Evolutionary conservation across 2,888 invertebrate genomes (phyloP), one percentile per base, ranked within the genome.

Genomic region (Isoperla grammatica): DNA sequence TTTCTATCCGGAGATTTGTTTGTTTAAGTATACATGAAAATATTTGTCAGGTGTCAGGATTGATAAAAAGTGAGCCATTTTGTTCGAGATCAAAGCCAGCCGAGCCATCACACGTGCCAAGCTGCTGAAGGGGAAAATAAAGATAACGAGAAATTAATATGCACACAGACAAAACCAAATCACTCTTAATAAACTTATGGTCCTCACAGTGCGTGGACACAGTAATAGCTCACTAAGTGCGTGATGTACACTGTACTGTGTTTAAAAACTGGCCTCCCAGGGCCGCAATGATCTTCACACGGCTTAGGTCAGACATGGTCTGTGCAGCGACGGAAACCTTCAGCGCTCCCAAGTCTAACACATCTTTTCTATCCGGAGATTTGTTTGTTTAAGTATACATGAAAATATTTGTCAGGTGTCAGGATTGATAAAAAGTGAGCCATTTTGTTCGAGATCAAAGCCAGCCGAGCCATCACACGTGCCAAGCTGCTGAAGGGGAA

Each of bases 11-110:
- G 29, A 29, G 29, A 29, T 29, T 29, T 29, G 29, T 29, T 29
- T 29, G 29, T 29, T 29, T 29, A 29, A 29, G 29, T 29, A 29
- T 29, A 40, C n/a, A 13, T 40, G 15, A 49, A 57, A 49, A 17
- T 57, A 40, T 57, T 57, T 57, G 49, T 37, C 49, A 40, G 57
- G 35, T 40, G 48, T 57, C 57, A 49, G 22, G 42, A 57, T 39
- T 57, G 57, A 57, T 49, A 42, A 50, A 37, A 57, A 13, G 48
- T 40, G 17, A 23, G 49, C 49, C 46, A 48, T 57, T 45, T 35
- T 48, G 37, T 20, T 22, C 17, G 15, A 35, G 48, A 48, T 57
- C 57, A 37, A 50, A 37, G 49, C n/a, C 17, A 22, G 35, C n/a
- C 19, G 15, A 9, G 17, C 39, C 9, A 37, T 53, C 53, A 37